Evolutionary conservation across 2,113 vertebrate species (phyloP).

Genomic region (Clinocottus analis): DNA sequence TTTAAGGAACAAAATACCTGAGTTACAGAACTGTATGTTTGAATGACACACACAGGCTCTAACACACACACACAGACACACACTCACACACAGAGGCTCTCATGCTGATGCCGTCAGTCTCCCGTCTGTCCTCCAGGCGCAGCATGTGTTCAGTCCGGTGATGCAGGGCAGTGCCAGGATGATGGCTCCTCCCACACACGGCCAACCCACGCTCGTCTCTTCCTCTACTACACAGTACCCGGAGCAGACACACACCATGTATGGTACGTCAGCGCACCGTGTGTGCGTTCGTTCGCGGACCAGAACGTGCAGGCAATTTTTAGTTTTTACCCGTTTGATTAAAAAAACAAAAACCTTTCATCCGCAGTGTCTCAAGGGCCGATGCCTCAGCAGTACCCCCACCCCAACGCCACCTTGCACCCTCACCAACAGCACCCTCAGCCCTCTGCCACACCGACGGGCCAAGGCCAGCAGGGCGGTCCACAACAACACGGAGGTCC

Average conservation of each 20-base stretch:
- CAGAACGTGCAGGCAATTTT: background rate
- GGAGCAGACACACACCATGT: conserved; percentile 99
- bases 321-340: background rate
- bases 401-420: conserved; percentile 92
- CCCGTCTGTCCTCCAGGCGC: conserved; percentile 83
- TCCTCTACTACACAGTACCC: conserved; percentile 95
- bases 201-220: conserved; percentile 92
- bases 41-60: background rate
- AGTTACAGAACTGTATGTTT: background rate
- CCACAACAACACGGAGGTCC: conserved; percentile 89
- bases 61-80: background rate
- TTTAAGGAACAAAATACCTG: too few species aligned
- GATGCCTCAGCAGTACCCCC: conserved; percentile 96
- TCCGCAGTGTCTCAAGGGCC: conserved; percentile 91
- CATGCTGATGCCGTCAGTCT: background rate
- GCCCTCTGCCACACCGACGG: conserved; percentile 96
- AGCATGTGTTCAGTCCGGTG: conserved; percentile 96
- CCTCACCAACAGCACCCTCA: conserved; percentile 93
- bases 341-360: background rate
- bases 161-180: conserved; percentile 94
- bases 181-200: conserved; percentile 94
- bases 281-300: background rate
- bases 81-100: background rate
- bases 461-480: conserved; percentile 90
- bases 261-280: conserved; percentile 87